Conservation (phyloP, 2,797 vertebrate genomes). For the Microctenopoma steveboyesi region DNA sequence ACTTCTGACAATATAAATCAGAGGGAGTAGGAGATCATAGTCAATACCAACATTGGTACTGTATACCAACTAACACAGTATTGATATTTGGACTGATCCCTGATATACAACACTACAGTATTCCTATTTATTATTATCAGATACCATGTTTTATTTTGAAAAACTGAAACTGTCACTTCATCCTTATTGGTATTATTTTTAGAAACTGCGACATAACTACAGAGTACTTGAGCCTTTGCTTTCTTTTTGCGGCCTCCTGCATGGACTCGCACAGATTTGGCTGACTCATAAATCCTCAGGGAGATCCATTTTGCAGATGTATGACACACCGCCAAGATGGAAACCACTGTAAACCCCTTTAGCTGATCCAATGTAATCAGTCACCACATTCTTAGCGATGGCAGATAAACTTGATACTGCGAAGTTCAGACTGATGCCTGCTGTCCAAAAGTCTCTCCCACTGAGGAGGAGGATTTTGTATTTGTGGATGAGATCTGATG, state of each 20-base stretch:
- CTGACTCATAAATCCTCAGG: slow-evolving; percentile 48
- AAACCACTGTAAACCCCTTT: slow-evolving; percentile 50
- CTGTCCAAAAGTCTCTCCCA: slow-evolving; percentile 65
- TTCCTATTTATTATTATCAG: too few relatives aligned
- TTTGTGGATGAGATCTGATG: slow-evolving; percentile 35
- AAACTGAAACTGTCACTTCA: too few relatives aligned
- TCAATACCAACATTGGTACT: too few relatives aligned
- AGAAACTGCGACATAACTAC: slow-evolving; percentile 4
- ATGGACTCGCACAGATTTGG: slow-evolving; percentile 37
- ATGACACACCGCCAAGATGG: slow-evolving; percentile 58
- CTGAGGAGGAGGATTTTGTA: slow-evolving; percentile 50
- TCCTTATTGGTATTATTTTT: not conserved
- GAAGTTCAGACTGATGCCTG: slow-evolving; percentile 33
- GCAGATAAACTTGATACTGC: slow-evolving; percentile 67
- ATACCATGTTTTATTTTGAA: too few relatives aligned
- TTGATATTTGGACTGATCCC: too few relatives aligned
- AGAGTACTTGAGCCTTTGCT: slow-evolving; percentile 4
- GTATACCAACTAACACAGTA: too few relatives aligned
- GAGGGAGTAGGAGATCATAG: too few relatives aligned
- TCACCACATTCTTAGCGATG: slow-evolving; percentile 66
- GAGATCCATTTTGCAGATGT: slow-evolving; percentile 55
- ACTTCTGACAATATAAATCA: too few relatives aligned
- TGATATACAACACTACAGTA: too few relatives aligned
- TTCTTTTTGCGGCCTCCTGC: slow-evolving; percentile 24
- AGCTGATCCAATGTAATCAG: slow-evolving; percentile 48